Base-by-base conservation (phyloP, 2,888 invertebrate genomes). In the Drosophila crucigera region DNA sequence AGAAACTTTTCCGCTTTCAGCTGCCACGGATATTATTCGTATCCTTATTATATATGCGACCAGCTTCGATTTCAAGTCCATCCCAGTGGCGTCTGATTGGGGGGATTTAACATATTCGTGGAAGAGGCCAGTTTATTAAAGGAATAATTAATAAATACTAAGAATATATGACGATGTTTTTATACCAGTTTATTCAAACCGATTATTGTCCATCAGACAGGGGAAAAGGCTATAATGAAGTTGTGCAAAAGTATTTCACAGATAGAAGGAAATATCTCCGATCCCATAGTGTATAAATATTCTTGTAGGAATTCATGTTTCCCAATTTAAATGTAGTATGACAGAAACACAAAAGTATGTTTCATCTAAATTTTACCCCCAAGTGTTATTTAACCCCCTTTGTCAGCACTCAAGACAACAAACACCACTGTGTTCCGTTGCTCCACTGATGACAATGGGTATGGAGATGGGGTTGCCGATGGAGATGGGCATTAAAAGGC, bases 1-100 rank as follows among this genome's bases (percentile, higher is more conserved):
- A 75, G 68, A 86, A 86, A 88, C 60, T 90, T 88, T 84, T 82
- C 68, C 77, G 84, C 76, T 79, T 86, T 78, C 68, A 68, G 86
- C 68, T 70, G 30, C 60, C 64, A 69, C 67, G 70, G 59, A 67
- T 71, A 60, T 59, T 55, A 59, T 30, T 47, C 55, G 64, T 72
- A 72, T 83, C 76, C 76, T 76, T 76, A 84, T 84, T 81, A 74
- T 84, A 25, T 55, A 43, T 25, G n/a, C 39, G 28, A 4, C 39
- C 74, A 67, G 58, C 76, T 64, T 70, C 70, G 70, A 63, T 66
- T 77, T 68, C 75, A 61, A 61, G 55, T 39, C 35, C 11, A 9
- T 7, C 3, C 14, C 78, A 78, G 71, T 22, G 78, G 67, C 80
- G 71, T 62, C 53, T 1, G 28, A n/a, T n/a, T 4, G 19, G 11